Evolutionary conservation across 2,888 invertebrate genomes (phyloP).

Genomic region (Drosophila vallismaia): DNA sequence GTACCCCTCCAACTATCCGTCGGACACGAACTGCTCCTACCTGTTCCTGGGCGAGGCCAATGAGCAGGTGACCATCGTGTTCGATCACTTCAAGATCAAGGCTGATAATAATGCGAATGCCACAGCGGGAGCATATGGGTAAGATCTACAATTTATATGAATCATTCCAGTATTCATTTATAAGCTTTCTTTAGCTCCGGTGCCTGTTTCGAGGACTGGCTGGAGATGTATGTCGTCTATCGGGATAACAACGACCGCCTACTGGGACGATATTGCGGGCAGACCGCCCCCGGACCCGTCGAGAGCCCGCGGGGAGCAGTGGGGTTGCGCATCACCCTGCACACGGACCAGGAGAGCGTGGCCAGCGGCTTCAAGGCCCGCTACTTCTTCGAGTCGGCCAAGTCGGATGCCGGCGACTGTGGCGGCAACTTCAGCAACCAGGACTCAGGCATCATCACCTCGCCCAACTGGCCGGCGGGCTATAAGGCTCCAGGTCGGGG

Average conservation of each 20-base stretch:
- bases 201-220: constrained; percentile 95
- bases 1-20: constrained; percentile 98
- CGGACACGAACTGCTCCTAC: constrained; percentile 97
- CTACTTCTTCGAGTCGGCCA: constrained; percentile 95
- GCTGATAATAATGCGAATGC: constrained; percentile 90
- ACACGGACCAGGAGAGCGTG: constrained; percentile 93
- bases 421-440: constrained; percentile 94
- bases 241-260: constrained; percentile 92
- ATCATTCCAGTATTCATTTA: neutral
- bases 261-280: constrained; percentile 96
- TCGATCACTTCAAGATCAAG: constrained; percentile 95
- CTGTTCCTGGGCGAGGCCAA: constrained; percentile 93
- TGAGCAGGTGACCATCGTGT: constrained; percentile 95
- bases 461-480: constrained; percentile 95
- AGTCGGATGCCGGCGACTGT: constrained; percentile 96
- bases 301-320: constrained; percentile 95
- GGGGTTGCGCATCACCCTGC: constrained; percentile 94
- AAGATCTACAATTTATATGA: constrained; percentile 65
- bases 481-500: constrained; percentile 93
- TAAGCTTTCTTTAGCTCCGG: constrained; percentile 85
- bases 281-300: constrained; percentile 96
- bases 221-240: constrained; percentile 96
- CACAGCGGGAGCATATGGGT: constrained; percentile 91
- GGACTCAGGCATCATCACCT: constrained; percentile 92
- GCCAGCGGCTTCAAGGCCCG: constrained; percentile 98